Base-by-base conservation (phyloP, 2,797 vertebrate genomes). In the Lutjanus campechanus region DNA sequence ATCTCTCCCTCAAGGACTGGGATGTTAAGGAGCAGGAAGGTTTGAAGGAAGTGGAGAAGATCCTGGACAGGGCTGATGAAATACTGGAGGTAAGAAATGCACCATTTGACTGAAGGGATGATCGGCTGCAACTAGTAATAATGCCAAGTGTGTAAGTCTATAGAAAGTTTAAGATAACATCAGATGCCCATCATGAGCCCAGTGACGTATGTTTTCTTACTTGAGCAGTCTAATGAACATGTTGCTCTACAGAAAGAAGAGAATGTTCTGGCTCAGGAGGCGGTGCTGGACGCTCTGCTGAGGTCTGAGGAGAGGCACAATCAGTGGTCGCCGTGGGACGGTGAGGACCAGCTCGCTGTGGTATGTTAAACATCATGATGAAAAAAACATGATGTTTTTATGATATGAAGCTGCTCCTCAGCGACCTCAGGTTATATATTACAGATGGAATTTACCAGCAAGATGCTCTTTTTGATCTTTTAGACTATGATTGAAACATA, bases 171-270 rank as follows among this genome's bases (percentile, higher is more conserved):
- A 12, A 11, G 36, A n/a, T 55, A n/a, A 62, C 15, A 5, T 25
- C 20, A 36, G 25, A 20, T 11, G n/a, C 13, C n/a, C n/a, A 4
- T 44, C 19, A 53, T 8, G 49, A 17, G 49, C 25, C 58, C 7
- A 4, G 1, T 20, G 16, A 25, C 4, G 9, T 16, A 5, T 40
- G 1, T 40, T 47, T 19, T 40, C 10, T 43, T n/a, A 22, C 8
- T 46, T 59, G 19, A 60, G 9, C 22, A 12, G 9, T 64, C 1
- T 8, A 13, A 29, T 40, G 13, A 58, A 25, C 0, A 1, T 54
- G 58, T 47, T 58, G 1, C 16, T 74, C 13, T 67, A 22, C 86
- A 96, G 95, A 95, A 94, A 73, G 96, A 96, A 77, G 96, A 96
- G 69, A 77, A 72, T 8, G 89, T 95, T 19, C 80, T 96, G 65